These are phyloP conservation scores for Coranthus polyacanthus DNA, from an alignment of 2,797 vertebrate genomes.

Conservation along the genomic window DNA sequence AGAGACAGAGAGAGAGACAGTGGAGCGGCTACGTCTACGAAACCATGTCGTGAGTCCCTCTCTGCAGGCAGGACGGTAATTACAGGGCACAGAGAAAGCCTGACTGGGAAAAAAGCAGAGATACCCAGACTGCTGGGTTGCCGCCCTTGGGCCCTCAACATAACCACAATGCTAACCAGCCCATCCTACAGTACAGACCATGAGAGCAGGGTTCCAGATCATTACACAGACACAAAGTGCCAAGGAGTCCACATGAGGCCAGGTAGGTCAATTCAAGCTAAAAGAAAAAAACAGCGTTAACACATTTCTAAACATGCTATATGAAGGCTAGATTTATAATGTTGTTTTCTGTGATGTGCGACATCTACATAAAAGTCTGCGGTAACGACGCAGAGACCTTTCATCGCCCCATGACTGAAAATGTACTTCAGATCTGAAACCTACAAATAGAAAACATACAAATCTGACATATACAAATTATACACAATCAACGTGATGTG, in stretches of 20 bases:
- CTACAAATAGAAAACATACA: too few species aligned
- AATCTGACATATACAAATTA: too few species aligned
- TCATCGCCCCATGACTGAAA: too few species aligned
- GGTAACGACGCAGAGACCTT: too few species aligned
- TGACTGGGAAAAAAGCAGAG: conserved; percentile 65
- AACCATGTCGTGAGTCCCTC: conserved; percentile 72
- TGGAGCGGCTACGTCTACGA: conserved; percentile 47
- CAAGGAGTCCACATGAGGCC: conserved; percentile 24
- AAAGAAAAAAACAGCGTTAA: too few species aligned
- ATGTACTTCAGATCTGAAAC: too few species aligned
- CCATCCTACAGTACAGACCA: conserved; percentile 61
- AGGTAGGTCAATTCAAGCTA: conserved; percentile 21
- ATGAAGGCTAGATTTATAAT: too few species aligned
- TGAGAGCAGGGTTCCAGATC: conserved; percentile 63
- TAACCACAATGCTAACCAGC: conserved; percentile 70
- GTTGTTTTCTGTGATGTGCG: too few species aligned
- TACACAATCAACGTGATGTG: too few species aligned
- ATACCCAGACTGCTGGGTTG: conserved; percentile 77
- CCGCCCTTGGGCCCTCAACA: conserved; percentile 77
- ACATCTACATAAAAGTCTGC: too few species aligned
- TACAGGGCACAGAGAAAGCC: conserved; percentile 80
- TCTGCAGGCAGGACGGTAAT: conserved; percentile 77
- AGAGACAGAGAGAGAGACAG: conserved; percentile 36
- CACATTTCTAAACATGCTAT: too few species aligned
- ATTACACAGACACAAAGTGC: conserved; percentile 38